A percentile compares a stretch with the other conserved stretches of the same genome.
Evolutionary conservation across 1,140 invertebrate genomes (phyloP).

Genomic region (Sitophilus oryzae): DNA sequence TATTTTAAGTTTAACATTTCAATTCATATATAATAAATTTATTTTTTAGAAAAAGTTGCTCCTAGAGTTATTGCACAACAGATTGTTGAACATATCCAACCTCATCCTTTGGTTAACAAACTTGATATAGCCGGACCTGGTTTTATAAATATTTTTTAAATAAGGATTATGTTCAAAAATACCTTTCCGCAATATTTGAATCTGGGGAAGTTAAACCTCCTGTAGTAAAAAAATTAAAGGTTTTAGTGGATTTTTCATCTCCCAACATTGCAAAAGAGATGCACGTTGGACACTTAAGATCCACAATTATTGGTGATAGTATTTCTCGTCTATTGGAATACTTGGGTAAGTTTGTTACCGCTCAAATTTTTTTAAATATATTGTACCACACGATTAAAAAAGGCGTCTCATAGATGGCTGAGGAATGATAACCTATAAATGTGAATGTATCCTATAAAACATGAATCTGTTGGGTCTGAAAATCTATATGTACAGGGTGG

Average conservation of each 20-base stretch:
- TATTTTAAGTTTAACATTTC: too few species aligned
- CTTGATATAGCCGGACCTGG: slow-evolving; percentile 81
- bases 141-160: slow-evolving; percentile 92
- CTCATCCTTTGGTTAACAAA: slow-evolving; percentile 66
- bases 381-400: too few species aligned
- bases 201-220: slow-evolving; percentile 72
- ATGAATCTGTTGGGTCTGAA: too few species aligned
- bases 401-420: too few species aligned
- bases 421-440: too few species aligned
- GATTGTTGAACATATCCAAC: slow-evolving; percentile 64
- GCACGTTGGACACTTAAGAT: slow-evolving; percentile 98
- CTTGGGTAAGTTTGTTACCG: slow-evolving; percentile 45
- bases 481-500: too few species aligned
- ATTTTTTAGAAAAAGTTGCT: slow-evolving; percentile 50
- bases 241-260: slow-evolving; percentile 95
- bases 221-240: slow-evolving; percentile 55
- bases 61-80: slow-evolving; percentile 78
- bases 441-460: too few species aligned
- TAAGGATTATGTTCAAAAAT: slow-evolving; percentile 58
- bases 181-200: slow-evolving; percentile 61
- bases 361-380: too few species aligned
- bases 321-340: slow-evolving; percentile 87
- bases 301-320: slow-evolving; percentile 96
- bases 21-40: too few species aligned
- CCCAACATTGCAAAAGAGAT: slow-evolving; percentile 99